These are phyloP conservation scores for Orussus abietinus DNA, from an alignment of 1,140 invertebrate genomes.

Conservation along the genomic window DNA sequence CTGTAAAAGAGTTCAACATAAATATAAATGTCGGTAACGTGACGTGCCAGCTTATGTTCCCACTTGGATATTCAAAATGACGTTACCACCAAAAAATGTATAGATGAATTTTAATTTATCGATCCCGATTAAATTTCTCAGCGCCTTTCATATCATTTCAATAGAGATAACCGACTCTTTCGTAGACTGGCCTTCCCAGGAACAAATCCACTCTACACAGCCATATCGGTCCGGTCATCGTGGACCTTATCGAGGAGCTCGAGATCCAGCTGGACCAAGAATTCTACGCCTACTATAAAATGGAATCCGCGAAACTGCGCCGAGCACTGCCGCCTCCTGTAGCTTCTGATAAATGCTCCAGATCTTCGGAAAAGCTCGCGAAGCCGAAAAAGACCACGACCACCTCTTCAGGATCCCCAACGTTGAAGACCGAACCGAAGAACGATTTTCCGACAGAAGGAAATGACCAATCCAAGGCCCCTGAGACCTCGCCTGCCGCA, in stretches of 20 bases:
- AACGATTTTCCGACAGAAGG: too few species aligned
- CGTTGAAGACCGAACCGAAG: too few species aligned
- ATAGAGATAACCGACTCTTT: too few species aligned
- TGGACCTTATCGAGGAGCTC: conserved; percentile 56
- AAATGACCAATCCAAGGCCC: background rate
- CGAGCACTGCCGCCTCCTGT: conserved; percentile 22
- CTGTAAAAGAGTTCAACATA: too few species aligned
- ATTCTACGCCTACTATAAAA: conserved; percentile 37
- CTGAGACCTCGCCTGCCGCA: background rate
- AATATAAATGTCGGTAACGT: too few species aligned
- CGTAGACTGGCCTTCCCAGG: conserved; percentile 23
- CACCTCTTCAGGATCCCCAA: conserved; percentile 20
- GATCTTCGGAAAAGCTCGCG: conserved; percentile 16
- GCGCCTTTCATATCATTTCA: too few species aligned
- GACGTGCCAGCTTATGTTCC: too few species aligned
- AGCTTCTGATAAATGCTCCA: conserved; percentile 13
- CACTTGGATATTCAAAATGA: too few species aligned
- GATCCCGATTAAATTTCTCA: too few species aligned
- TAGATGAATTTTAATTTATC: too few species aligned
- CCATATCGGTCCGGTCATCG: conserved; percentile 55
- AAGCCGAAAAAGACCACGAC: conserved; percentile 19
- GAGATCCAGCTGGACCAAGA: conserved; percentile 47
- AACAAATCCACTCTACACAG: conserved; percentile 29
- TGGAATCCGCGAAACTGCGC: conserved; percentile 28
- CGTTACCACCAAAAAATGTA: too few species aligned